A percentile compares a stretch with the other conserved stretches of the same genome.
phyloP scores from a whole-genome alignment of 2,797 vertebrate genomes.

The Chlorospingus flavigularis region DNA sequence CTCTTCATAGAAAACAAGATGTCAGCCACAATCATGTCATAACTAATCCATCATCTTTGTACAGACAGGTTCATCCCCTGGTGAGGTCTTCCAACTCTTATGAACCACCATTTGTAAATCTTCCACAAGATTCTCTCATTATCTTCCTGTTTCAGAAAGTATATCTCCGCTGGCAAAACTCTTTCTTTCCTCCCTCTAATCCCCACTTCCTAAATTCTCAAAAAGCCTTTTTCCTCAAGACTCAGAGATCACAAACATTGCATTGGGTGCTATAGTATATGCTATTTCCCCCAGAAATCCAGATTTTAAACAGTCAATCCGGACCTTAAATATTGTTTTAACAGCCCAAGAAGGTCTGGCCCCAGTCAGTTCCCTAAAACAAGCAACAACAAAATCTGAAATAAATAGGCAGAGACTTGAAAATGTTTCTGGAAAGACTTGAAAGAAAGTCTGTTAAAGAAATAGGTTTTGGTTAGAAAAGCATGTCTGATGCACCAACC shows the following conservation, averaged over 20 bases:
- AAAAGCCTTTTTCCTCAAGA: not conserved
- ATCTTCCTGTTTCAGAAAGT: not conserved
- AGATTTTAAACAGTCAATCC: conserved; percentile 7
- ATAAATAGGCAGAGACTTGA: conserved; percentile 62
- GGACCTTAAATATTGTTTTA: conserved; percentile 61
- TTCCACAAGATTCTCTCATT: not conserved
- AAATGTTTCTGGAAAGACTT: conserved; percentile 26
- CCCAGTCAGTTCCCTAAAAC: conserved; percentile 55
- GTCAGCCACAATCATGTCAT: not conserved
- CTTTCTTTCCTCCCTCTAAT: not conserved
- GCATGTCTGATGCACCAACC: not conserved
- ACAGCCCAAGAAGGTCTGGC: conserved; percentile 27
- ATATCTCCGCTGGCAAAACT: not conserved
- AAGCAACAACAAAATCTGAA: conserved; percentile 47
- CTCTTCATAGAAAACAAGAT: not conserved
- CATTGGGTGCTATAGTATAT: not conserved
- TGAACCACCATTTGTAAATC: not conserved
- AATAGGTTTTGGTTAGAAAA: conserved; percentile 21
- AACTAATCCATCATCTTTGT: not conserved
- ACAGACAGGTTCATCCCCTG: not conserved
- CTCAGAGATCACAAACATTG: not conserved
- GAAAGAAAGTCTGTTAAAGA: conserved; percentile 23
- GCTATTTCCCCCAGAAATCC: not conserved
- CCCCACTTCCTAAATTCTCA: not conserved
- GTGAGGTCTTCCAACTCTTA: not conserved